These are phyloP conservation scores for Eupithecia insigniata DNA, from an alignment of 2,888 invertebrate species.

Conservation along the genomic window DNA sequence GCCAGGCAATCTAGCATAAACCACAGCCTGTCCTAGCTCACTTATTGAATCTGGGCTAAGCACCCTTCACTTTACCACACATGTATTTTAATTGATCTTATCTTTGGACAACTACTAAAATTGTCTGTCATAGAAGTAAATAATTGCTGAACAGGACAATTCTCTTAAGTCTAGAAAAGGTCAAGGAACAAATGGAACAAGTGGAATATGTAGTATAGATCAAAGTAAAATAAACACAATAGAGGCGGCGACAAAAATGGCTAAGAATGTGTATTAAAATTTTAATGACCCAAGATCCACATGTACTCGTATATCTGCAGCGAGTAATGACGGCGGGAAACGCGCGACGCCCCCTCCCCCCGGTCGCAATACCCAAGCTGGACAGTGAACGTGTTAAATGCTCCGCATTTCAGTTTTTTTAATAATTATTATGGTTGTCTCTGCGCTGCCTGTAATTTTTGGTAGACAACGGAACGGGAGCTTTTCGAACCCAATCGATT, in stretches of 20 bases:
- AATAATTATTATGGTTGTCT: not conserved
- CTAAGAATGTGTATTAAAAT: not conserved
- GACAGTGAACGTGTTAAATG: no score
- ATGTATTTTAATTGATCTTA: constrained; percentile 13
- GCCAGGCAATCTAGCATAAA: constrained; percentile 27
- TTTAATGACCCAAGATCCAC: not conserved
- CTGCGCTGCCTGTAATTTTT: not conserved
- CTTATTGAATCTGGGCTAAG: not conserved
- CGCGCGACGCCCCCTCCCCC: no score
- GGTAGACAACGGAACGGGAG: not conserved
- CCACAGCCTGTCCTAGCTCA: constrained; percentile 13
- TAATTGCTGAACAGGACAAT: not conserved
- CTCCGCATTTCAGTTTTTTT: not conserved
- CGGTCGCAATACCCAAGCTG: no score
- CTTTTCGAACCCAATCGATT: not conserved
- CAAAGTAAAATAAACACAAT: not conserved
- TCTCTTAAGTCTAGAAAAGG: no score
- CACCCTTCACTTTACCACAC: constrained; percentile 46
- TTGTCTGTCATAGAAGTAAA: not conserved
- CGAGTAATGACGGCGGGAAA: no score
- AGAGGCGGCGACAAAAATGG: not conserved
- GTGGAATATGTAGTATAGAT: no score
- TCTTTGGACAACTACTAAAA: not conserved
- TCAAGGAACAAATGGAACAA: no score
- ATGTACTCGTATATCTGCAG: no score